A percentile compares a stretch with the other conserved stretches of the same genome.
These are phyloP conservation scores for Pasiphila rectangulata DNA, from an alignment of 2,888 invertebrate species.

Conservation along the genomic window DNA sequence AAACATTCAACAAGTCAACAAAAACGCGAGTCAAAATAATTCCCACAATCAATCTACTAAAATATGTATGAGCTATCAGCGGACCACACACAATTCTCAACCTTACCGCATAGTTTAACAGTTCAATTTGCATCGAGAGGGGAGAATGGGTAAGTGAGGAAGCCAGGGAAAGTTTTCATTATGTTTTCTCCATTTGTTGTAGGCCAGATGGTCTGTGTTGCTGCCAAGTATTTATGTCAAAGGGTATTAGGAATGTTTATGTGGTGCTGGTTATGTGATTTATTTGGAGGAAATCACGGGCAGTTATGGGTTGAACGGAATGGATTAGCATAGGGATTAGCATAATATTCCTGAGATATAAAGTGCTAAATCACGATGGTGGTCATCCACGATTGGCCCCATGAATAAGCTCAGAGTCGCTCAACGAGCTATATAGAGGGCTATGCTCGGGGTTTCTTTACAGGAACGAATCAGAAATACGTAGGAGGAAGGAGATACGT, in stretches of 20 bases:
- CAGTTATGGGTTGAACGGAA: too few species aligned
- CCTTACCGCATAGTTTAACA: neutral
- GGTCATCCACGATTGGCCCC: too few species aligned
- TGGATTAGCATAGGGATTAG: too few species aligned
- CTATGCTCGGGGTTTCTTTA: too few species aligned
- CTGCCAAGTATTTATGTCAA: conserved; percentile 20
- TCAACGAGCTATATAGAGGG: too few species aligned
- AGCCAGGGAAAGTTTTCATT: conserved; percentile 18
- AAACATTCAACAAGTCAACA: conserved; percentile 32
- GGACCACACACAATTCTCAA: neutral
- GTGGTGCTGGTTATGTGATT: conserved; percentile 22
- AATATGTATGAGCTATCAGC: conserved; percentile 27
- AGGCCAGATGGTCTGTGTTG: conserved; percentile 22
- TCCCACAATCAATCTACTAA: conserved; percentile 29
- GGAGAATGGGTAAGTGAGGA: conserved; percentile 7
- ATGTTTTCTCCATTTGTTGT: conserved; percentile 21
- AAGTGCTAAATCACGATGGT: too few species aligned
- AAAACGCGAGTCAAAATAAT: conserved; percentile 29
- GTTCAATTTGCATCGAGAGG: neutral
- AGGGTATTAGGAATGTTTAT: conserved; percentile 18
- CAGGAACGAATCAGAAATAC: too few species aligned
- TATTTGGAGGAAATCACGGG: conserved; percentile 13
- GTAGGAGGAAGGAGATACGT: too few species aligned
- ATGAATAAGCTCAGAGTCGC: too few species aligned
- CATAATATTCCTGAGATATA: too few species aligned